Base-by-base conservation (phyloP, 2,888 invertebrate genomes). In the Caenorhabditis imperialis region DNA sequence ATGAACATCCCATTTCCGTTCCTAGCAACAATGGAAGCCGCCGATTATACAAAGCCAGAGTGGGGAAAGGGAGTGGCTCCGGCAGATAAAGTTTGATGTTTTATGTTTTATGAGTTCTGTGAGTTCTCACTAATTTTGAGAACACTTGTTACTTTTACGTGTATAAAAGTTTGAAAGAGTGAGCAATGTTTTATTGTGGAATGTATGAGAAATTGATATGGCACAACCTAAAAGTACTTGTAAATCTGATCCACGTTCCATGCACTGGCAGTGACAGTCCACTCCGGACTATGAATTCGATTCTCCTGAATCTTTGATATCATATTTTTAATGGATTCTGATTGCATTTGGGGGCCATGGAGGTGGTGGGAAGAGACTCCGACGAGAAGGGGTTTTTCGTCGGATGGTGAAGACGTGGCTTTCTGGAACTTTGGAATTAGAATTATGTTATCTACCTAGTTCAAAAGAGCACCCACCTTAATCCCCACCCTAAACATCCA, bases 231-330 rank as follows among this genome's bases (percentile, higher is more conserved):
- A 25, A 78, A 71, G 33, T 79, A 80, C 47, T 73, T 67, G 37
- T 79, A 80, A 50, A 83, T 47, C 38, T 81, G 67, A 73, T 83
- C 80, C 22, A 79, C 81, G 54, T 79, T 79, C 83, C 83, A 83
- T 10, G 78, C 74, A 45, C 76, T 78, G 14, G 81, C 78, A 7
- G 81, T 83, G 14, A 81, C 79, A 4, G 81, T 78, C 83, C 83
- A 83, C 30, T 60, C 72, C 4, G 67, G 55, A 27, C 48, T 67
- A 18, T 47, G 38, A 5, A 71, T 23, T 18, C 67, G 38, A 37
- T 61, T 75, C 25, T 55, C 63, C 27, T 63, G 40, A n/a, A 82
- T 78, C 18, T 62, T 72, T 25, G 48, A 18, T 4, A 74, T 40
- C 53, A 78, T 72, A 23, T 74, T 72, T 27, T 65, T 67, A 12